Percentiles rank a stretch among this genome's conserved stretches.
phyloP scores from a whole-genome alignment of 2,888 invertebrate species.

The Orthosia gracilis region DNA sequence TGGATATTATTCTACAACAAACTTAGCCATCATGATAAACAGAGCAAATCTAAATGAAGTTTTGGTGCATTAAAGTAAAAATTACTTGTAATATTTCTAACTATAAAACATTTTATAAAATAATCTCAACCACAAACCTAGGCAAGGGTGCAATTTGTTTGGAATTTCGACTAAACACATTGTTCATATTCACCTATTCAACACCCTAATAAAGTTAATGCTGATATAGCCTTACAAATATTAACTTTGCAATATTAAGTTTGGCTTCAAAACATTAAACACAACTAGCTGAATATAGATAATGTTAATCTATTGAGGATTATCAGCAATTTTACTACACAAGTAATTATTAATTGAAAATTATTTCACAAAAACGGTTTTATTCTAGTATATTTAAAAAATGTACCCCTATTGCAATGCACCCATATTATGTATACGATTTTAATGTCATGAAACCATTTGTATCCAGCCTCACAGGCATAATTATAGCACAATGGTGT shows the following conservation, averaged over 20 bases:
- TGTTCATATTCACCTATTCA: slow-evolving; percentile 74
- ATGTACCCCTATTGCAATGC: slow-evolving; percentile 83
- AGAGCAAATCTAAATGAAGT: slow-evolving; percentile 82
- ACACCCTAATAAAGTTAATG: slow-evolving; percentile 77
- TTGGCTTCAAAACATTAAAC: slow-evolving; percentile 69
- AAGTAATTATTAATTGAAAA: slow-evolving; percentile 69
- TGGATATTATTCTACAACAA: slow-evolving; percentile 87
- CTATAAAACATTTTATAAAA: slow-evolving; percentile 79
- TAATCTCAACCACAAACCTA: slow-evolving; percentile 80
- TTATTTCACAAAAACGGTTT: slow-evolving; percentile 66
- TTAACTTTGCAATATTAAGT: slow-evolving; percentile 71
- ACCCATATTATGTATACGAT: slow-evolving; percentile 75
- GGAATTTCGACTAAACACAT: slow-evolving; percentile 77
- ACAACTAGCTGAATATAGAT: slow-evolving; percentile 79
- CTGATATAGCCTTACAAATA: slow-evolving; percentile 74
- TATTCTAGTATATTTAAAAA: slow-evolving; percentile 65
- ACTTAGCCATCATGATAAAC: slow-evolving; percentile 83
- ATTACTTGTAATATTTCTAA: slow-evolving; percentile 76
- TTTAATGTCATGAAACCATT: slow-evolving; percentile 74
- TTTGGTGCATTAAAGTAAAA: slow-evolving; percentile 81
- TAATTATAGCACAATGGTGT: slow-evolving; percentile 20
- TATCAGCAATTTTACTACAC: slow-evolving; percentile 70
- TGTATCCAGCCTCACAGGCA: slow-evolving; percentile 59
- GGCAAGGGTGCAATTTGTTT: slow-evolving; percentile 82
- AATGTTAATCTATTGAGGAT: slow-evolving; percentile 73